Conservation (phyloP, 1,140 invertebrate genomes). For the Aphis gossypii region DNA sequence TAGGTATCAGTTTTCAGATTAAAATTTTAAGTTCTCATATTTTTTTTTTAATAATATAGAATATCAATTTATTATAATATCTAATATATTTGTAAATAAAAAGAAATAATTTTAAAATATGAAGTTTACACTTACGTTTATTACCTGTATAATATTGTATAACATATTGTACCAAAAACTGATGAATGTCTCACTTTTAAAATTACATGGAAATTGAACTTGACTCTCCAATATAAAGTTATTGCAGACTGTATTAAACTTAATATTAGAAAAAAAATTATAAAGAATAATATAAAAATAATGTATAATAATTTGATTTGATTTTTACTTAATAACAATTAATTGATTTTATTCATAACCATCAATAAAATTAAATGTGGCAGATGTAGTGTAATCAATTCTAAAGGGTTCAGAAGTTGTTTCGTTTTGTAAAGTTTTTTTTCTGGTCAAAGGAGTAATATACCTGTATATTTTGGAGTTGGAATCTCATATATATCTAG, state of each 20-base stretch:
- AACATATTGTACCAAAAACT: neutral
- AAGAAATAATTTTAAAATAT: neutral
- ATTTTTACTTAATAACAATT: neutral
- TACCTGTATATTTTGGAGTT: neutral
- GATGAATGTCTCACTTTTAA: neutral
- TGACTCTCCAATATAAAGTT: neutral
- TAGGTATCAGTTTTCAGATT: neutral
- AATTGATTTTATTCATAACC: neutral
- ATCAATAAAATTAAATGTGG: neutral
- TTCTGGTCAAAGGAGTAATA: neutral
- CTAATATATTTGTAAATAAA: neutral
- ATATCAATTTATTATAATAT: neutral
- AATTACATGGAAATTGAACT: neutral
- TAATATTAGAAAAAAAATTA: neutral
- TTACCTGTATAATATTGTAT: neutral
- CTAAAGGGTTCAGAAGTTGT: neutral
- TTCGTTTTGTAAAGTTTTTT: neutral
- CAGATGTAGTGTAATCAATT: neutral
- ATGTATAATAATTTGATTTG: neutral
- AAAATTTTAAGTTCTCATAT: neutral
- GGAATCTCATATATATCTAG: neutral
- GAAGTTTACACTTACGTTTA: neutral
- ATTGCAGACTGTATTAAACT: neutral
- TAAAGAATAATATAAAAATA: neutral
- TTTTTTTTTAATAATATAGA: neutral